Evolutionary conservation across 1,140 invertebrate species (phyloP), one percentile per base, ranked within the genome.

Genomic region (Papilio polytes): DNA sequence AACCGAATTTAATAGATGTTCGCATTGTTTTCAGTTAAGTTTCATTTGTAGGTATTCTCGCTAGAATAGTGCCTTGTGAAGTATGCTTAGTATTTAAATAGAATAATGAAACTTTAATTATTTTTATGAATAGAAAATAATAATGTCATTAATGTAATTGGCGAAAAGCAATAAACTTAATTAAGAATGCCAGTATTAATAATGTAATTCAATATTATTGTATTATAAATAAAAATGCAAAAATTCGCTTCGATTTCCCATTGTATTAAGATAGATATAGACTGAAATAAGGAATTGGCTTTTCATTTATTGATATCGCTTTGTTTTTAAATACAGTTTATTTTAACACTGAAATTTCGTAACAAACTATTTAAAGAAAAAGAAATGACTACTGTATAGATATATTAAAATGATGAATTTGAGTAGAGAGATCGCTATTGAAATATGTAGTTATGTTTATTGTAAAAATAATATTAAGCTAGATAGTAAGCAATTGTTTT

Each of bases 61-160:
- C 93, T 94, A 94, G 93, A 89, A 92, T 94, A 94, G 93, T 94
- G 93, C 93, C 93, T 94, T 94, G 92, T 92, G 90, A 93, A 88
- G 90, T 92, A 94, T 94, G 93, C 93, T 94, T 94, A 93, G 59
- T 87, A 88, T 88, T 88, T 84, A 88, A 88, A 87, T 87, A 83
- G 83, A 83, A 87, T 84, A 80, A 83, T 85, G 87, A 88, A 86
- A 86, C 88, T 88, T 78, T 90, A 88, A 87, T 92, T 92, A 92
- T 94, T 92, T 94, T 93, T 92, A 86, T 92, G 91, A 91, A 93
- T 85, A 85, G 82, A 88, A 87, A 90, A 86, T 87, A 86, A 86
- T 88, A 85, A 82, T 80, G 59, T 74, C 48, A 78, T 91, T 84
- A 85, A 85, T 86, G 84, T 84, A 81, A 83, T 85, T 87, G 84